phyloP scores from a whole-genome alignment of 2,888 invertebrate species.

The Yponomeuta malinellus region DNA sequence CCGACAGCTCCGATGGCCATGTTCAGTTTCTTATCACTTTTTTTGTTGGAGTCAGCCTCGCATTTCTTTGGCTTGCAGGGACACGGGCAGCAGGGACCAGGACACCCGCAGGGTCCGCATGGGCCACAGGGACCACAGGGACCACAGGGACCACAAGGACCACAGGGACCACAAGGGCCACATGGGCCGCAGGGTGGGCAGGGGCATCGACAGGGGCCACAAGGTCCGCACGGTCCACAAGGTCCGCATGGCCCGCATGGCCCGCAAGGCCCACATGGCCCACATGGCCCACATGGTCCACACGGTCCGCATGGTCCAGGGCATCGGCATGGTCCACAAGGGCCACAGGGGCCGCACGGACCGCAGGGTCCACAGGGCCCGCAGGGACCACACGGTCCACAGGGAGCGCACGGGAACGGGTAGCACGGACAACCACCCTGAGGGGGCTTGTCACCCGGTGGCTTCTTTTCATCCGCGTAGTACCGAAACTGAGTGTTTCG shows the following conservation, averaged over 20 bases:
- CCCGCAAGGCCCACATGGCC: neutral
- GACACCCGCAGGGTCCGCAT: conserved; percentile 34
- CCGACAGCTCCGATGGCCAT: neutral
- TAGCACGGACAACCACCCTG: neutral
- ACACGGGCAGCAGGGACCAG: neutral
- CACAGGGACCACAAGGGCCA: conserved; percentile 25
- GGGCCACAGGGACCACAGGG: conserved; percentile 23
- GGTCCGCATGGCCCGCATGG: conserved; percentile 25
- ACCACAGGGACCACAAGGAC: conserved; percentile 28
- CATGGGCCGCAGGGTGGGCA: neutral
- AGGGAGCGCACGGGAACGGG: neutral
- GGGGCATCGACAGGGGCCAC: neutral
- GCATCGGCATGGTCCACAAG: conserved; percentile 28
- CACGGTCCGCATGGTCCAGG: conserved; percentile 33
- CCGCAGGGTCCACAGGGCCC: conserved; percentile 28
- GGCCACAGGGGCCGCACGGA: conserved; percentile 34
- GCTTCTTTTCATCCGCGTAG: conserved; percentile 27
- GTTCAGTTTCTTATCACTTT: neutral
- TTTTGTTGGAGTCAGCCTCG: neutral
- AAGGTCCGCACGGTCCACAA: conserved; percentile 4
- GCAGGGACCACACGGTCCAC: conserved; percentile 19
- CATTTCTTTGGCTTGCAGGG: neutral
- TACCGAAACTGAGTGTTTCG: conserved; percentile 25
- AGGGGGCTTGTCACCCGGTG: neutral
- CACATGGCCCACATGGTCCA: conserved; percentile 24